phyloP scores from a whole-genome alignment of 1,140 invertebrate species.

The Lordiphosa clarofinis region DNA sequence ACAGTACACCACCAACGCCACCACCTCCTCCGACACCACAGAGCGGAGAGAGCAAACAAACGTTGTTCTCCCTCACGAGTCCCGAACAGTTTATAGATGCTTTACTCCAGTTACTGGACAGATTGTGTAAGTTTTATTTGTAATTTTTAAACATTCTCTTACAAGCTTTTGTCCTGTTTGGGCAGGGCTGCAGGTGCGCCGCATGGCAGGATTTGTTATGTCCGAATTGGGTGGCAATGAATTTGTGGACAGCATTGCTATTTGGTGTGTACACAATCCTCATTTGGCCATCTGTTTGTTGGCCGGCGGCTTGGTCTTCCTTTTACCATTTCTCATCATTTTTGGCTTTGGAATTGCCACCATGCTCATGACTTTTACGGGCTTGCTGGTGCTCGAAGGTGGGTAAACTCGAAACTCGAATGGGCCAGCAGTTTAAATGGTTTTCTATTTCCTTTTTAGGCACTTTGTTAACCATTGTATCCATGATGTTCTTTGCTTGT shows the following conservation, averaged over 20 bases:
- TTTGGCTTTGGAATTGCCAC: slow-evolving; percentile 65
- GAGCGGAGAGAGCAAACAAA: not conserved
- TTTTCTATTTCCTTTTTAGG: slow-evolving; percentile 26
- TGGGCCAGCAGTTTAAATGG: not conserved
- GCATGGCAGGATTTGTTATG: slow-evolving; percentile 34
- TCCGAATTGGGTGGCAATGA: slow-evolving; percentile 62
- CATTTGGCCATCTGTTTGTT: slow-evolving; percentile 58
- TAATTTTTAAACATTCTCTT: not conserved
- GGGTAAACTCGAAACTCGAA: not conserved
- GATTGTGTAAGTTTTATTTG: slow-evolving; percentile 34
- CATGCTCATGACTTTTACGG: slow-evolving; percentile 68
- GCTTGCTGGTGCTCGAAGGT: slow-evolving; percentile 74
- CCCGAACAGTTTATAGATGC: slow-evolving; percentile 42
- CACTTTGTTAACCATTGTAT: slow-evolving; percentile 61
- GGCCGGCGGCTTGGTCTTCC: slow-evolving; percentile 45
- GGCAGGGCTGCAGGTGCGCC: slow-evolving; percentile 43
- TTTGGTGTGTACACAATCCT: slow-evolving; percentile 62
- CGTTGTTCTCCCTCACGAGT: not conserved
- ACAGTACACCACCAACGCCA: not conserved
- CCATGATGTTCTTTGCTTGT: slow-evolving; percentile 62
- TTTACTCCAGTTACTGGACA: slow-evolving; percentile 35
- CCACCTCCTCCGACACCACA: not conserved
- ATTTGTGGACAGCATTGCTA: slow-evolving; percentile 37
- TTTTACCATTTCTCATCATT: slow-evolving; percentile 64
- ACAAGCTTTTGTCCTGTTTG: not conserved